Base-by-base conservation (phyloP, 1,140 invertebrate genomes). In the Papilio xuthus region DNA sequence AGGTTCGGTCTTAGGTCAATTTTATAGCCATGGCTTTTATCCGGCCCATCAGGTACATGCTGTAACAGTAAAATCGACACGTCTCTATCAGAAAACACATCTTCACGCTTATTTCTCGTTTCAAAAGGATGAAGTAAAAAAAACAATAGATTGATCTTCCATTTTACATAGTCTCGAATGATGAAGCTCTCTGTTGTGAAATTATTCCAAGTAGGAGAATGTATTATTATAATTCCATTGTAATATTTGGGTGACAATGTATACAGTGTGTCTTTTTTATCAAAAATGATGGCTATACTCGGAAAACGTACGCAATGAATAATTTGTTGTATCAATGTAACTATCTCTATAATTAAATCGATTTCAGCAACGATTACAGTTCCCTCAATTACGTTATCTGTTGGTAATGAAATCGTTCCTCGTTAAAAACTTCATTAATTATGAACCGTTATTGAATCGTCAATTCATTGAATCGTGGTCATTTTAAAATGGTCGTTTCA, bases 381-480 rank as follows among this genome's bases (percentile, higher is more conserved):
- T 9, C 71, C 44, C 44, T 47, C 15, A 23, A 50, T 44, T 73
- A 47, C 71, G 28, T 47, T 73, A 73, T 50, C 26, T 50, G 42
- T 44, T 42, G 20, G 47, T 28, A 15, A 75, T 32, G 28, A 41
- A 75, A 60, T 28, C 28, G 47, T 28, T 56, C 26, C 18, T 63
- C 37, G 56, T 60, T 76, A 60, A 76, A n/a, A 10, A 60, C 56
- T 76, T 32, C 56, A 60, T 76, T 76, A 23, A 76, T 63, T 63
- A 23, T 60, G 28, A 42, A 76, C 53, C 37, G 53, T 42, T 76
- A 76, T 76, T 60, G 74, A 76, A 53, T 63, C 50, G 80, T 47
- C 78, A 76, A 79, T 83, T 83, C 79, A 82, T 83, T 83, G 82
- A 80, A 84, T 53, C 80, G 71, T 80, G 82, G 80, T 79, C 79